phyloP scores from a whole-genome alignment of 1,140 invertebrate species.

The Drosophila santomea region DNA sequence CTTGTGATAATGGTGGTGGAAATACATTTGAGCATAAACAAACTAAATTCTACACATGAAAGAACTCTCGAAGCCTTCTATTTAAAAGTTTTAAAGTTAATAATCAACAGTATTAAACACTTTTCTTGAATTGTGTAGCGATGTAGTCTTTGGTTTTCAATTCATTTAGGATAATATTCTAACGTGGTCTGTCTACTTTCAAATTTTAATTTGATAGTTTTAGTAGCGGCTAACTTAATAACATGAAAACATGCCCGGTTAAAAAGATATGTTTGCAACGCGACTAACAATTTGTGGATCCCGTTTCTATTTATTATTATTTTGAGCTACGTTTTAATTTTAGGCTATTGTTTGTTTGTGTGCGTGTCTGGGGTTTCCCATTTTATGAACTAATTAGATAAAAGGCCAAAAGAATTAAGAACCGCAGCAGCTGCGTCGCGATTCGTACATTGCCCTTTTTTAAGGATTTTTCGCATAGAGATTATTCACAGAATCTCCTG shows the following conservation, averaged over 20 bases:
- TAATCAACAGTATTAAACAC: too few relatives aligned
- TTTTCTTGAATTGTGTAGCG: too few relatives aligned
- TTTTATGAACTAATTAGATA: slow-evolving; percentile 73
- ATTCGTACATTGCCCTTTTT: slow-evolving; percentile 67
- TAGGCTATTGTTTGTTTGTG: slow-evolving; percentile 6
- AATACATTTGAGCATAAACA: slow-evolving; percentile 27
- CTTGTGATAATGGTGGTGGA: slow-evolving; percentile 14
- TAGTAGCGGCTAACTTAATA: neutral
- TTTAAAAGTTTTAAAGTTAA: neutral
- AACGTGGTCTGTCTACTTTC: too few relatives aligned
- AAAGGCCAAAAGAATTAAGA: slow-evolving; percentile 69
- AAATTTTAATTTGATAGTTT: too few relatives aligned
- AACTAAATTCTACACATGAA: neutral
- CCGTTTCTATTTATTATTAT: too few relatives aligned
- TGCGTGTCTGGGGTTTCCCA: slow-evolving; percentile 48
- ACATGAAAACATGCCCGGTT: too few relatives aligned
- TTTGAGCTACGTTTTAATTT: neutral
- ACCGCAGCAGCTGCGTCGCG: slow-evolving; percentile 35
- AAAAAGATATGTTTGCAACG: too few relatives aligned
- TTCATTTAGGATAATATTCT: too few relatives aligned
- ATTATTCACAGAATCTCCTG: slow-evolving; percentile 17
- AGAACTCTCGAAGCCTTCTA: slow-evolving; percentile 11
- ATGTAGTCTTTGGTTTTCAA: too few relatives aligned
- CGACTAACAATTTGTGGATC: too few relatives aligned
- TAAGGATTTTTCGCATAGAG: slow-evolving; percentile 24